These are phyloP conservation scores for Spisula solida DNA, from an alignment of 2,888 invertebrate species.

Conservation along the genomic window DNA sequence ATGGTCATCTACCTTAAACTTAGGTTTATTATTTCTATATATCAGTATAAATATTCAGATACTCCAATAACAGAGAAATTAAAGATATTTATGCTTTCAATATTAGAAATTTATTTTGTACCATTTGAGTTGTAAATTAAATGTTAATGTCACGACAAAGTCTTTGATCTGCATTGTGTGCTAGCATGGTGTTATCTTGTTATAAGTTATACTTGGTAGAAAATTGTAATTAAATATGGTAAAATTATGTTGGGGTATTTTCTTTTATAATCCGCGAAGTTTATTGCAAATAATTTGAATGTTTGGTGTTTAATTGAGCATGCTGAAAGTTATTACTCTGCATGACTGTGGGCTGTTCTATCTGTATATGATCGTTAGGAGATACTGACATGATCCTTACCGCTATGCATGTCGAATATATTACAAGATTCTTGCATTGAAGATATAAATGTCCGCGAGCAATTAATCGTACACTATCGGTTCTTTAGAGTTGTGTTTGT, in stretches of 20 bases:
- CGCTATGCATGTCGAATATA: too few species aligned
- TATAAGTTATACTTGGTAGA: background rate
- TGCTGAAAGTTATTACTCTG: background rate
- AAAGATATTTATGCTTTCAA: background rate
- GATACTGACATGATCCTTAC: too few species aligned
- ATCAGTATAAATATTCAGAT: background rate
- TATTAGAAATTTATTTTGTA: background rate
- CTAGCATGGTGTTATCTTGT: background rate
- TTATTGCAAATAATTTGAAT: conserved; percentile 28
- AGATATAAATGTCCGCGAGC: too few species aligned
- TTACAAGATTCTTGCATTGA: too few species aligned
- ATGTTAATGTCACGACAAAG: background rate
- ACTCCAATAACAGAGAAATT: background rate
- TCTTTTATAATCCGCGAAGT: background rate
- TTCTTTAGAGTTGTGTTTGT: too few species aligned
- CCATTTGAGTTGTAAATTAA: background rate
- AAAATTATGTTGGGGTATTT: background rate
- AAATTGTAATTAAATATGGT: background rate
- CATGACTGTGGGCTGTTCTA: background rate
- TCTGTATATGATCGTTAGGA: too few species aligned
- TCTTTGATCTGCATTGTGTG: background rate
- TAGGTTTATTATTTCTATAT: too few species aligned
- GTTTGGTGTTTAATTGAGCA: background rate
- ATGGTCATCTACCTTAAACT: too few species aligned
- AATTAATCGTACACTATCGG: too few species aligned